Conservation (phyloP, 2,888 invertebrate genomes). For the Folsomia manolachei region DNA sequence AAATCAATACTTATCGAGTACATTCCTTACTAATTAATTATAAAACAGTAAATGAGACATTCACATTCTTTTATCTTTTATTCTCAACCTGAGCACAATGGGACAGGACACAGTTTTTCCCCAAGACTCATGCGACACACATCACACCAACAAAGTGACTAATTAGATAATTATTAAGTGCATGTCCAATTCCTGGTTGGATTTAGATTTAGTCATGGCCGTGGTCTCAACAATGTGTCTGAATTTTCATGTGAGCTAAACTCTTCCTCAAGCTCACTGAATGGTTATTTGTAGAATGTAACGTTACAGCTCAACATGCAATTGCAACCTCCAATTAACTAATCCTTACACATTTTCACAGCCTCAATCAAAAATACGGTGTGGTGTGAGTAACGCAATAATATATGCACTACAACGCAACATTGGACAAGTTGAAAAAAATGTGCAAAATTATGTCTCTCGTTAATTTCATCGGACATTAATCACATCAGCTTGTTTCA, state of each 20-base stretch:
- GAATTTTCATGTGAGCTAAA: no score
- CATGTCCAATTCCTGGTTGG: not conserved
- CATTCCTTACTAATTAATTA: not conserved
- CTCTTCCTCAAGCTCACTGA: not conserved
- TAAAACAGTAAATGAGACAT: not conserved
- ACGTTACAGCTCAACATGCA: no score
- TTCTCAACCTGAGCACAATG: no score
- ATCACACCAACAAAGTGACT: not conserved
- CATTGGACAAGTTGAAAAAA: no score
- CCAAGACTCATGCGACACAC: not conserved
- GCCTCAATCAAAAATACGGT: not conserved
- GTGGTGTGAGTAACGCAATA: not conserved
- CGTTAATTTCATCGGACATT: no score
- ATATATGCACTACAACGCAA: not conserved
- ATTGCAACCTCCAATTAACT: not conserved
- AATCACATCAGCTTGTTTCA: not conserved
- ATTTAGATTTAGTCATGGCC: not conserved
- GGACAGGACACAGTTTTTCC: not conserved
- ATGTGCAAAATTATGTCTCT: no score
- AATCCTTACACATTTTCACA: not conserved
- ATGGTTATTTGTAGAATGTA: not conserved
- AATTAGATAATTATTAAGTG: not conserved
- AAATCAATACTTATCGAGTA: not conserved
- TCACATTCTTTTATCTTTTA: no score
- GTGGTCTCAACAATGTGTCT: no score